Evolutionary conservation across 2,113 vertebrate species (phyloP).

Genomic region (Brienomyrus brachyistius): DNA sequence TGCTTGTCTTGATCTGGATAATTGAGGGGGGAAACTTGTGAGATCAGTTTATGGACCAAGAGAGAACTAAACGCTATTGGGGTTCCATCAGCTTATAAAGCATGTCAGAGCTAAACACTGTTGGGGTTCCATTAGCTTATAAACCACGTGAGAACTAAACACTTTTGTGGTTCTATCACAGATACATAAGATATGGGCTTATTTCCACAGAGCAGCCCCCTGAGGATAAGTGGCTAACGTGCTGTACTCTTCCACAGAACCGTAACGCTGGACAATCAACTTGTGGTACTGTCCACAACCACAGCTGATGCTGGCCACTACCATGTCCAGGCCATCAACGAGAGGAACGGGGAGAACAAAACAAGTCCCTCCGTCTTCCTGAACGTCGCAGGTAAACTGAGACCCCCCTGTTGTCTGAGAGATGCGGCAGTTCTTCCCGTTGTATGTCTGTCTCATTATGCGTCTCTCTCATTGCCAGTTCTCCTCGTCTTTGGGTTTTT

Average conservation of each 20-base stretch:
- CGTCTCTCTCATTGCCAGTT: not conserved
- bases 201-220: not conserved
- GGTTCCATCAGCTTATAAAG: no score
- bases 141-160: not conserved
- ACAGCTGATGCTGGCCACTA: slow-evolving; percentile 67
- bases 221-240: not conserved
- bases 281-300: slow-evolving; percentile 73
- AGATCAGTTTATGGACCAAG: no score
- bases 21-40: no score
- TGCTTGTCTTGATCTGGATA: no score
- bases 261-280: slow-evolving; percentile 78
- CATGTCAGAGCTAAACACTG: no score
- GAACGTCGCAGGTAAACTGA: slow-evolving; percentile 66
- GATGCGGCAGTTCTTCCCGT: not conserved
- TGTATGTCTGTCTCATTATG: not conserved
- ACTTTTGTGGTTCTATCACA: not conserved
- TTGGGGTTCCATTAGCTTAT: no score
- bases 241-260: slow-evolving; percentile 58
- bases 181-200: not conserved
- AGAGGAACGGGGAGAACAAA: slow-evolving; percentile 78
- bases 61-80: no score
- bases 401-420: not conserved
- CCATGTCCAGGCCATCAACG: slow-evolving; percentile 79
- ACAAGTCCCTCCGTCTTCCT: slow-evolving; percentile 70
- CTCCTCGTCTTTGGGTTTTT: not conserved